These are phyloP conservation scores for Bothrops jararaca DNA, from an alignment of 2,113 vertebrate genomes.

Conservation along the genomic window DNA sequence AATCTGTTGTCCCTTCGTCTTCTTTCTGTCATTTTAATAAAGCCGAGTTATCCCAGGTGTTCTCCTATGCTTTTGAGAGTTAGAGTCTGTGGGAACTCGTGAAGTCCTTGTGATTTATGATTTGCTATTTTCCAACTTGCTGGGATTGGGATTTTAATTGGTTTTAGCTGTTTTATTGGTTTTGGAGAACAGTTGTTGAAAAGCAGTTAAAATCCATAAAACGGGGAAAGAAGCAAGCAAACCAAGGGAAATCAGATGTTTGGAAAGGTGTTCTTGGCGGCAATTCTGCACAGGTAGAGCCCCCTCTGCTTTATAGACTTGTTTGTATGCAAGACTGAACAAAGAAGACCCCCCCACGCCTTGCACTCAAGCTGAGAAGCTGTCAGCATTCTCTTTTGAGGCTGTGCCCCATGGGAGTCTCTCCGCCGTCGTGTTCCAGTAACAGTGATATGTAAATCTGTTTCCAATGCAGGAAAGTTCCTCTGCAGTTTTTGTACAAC, in stretches of 20 bases:
- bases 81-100: neutral
- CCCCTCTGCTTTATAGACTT: neutral
- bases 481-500: neutral
- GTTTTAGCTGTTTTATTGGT: constrained; percentile 3
- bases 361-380: neutral
- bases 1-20: neutral
- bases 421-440: rapidly evolving
- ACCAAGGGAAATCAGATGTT: neutral
- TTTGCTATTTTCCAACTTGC: neutral
- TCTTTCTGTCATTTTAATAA: neutral
- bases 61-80: neutral
- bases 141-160: neutral
- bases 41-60: neutral
- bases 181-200: constrained; percentile 9
- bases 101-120: neutral
- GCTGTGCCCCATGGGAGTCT: neutral
- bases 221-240: neutral
- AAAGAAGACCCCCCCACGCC: neutral
- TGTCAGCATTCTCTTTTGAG: neutral
- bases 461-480: neutral
- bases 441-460: neutral
- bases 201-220: neutral
- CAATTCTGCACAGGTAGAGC: neutral
- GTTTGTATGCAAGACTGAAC: neutral
- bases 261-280: neutral